Base-by-base conservation (phyloP, 2,797 vertebrate species). In the Pelodytes ibericus region DNA sequence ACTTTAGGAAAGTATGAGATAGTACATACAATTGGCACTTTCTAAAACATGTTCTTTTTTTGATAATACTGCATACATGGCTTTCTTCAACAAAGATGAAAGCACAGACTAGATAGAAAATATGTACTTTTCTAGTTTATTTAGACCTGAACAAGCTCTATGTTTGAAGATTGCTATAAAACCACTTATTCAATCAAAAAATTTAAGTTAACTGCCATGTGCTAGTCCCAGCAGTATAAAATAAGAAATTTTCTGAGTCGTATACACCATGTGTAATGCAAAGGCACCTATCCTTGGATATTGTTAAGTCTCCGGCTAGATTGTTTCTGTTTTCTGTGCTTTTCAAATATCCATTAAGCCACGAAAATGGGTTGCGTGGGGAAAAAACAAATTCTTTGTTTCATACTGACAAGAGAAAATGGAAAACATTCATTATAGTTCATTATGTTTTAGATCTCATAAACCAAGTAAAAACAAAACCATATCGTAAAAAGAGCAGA, bases 101-200 rank as follows among this genome's bases (percentile, higher is more conserved):
- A 78, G 75, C 69, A 67, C n/a, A 72, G 62, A 58, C 69, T 67
- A 67, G 75, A 78, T 78, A 72, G 60, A 71, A 78, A 78, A 78
- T 67, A 72, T 67, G 63, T 78, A 66, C 75, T 78, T 78, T 78
- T 67, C 69, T 78, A 72, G 75, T 78, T 78, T 78, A 72, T 78
- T 67, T 78, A 71, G 60, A 71, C 51, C 75, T 25, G 75, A 71
- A 71, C 61, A 71, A 77, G 60, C 61, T 71, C 47, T 71, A 72
- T 78, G 62, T 66, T 72, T 78, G 70, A 78, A 78, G 75, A 78
- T 78, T 78, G 75, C 75, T 72, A 41, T 67, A 62, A 78, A 72
- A 66, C 75, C 75, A 72, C 75, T 78, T 78, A 78, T 72, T 72
- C 75, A 78, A 78, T 78, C 75, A 78, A 78, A 77, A n/a, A 78